Evolutionary conservation across 1,140 invertebrate genomes (phyloP), one percentile per base, ranked within the genome.

Genomic region (Probaryconus sp.): DNA sequence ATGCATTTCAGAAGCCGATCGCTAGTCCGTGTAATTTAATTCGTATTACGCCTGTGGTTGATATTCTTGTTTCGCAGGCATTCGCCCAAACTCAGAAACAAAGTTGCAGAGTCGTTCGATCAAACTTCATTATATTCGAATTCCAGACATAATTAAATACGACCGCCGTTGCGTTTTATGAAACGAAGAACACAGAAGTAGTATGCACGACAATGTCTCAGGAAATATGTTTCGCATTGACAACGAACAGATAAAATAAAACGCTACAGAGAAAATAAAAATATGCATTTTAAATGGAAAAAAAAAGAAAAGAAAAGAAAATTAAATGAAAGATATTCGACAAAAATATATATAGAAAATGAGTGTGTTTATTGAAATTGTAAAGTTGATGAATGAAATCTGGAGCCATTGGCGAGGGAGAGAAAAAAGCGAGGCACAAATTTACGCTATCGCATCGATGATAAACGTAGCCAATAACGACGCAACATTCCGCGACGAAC

Each of bases 111-210:
- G 83, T 84, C 84, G 84, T 85, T 85, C 83, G 84, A 85, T 86
- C 83, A 83, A 85, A 85, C 83, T 86, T 83, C 85, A 86, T 86
- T 86, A 86, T 80, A 83, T 81, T 79, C 76, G 76, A 83, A 86
- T 86, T 86, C 83, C 83, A 82, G 81, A 83, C 77, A 82, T 85
- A 84, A 85, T 85, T 86, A 83, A 85, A 85, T 85, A 79, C 81
- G 68, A 83, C 77, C 83, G 56, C 79, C 69, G 69, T 64, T 28
- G 55, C 65, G 64, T 69, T 77, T 77, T 69, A 53, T 68, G 55
- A 67, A 71, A 42, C 28, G 50, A 55, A 33, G 37, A 48, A 50
- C 33, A n/a, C n/a, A 65, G 37, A 21, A 53, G 48, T 38, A 17
- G 16, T 24, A 48, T 60, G 60, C 47, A 51, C 56, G 68, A 56